Percentiles rank a stretch among this genome's conserved stretches.
Conservation (phyloP, 2,113 vertebrate genomes). For the Silurus meridionalis region DNA sequence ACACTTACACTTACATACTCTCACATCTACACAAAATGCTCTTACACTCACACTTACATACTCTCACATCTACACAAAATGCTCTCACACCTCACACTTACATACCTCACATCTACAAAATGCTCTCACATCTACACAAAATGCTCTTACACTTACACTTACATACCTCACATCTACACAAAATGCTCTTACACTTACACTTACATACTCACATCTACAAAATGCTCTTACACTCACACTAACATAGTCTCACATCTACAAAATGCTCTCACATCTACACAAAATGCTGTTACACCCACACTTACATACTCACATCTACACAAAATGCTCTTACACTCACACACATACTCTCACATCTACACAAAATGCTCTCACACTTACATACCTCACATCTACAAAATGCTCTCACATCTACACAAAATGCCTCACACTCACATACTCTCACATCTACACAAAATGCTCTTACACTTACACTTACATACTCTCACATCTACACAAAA, state of each 20-base stretch:
- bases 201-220: background rate
- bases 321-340: background rate
- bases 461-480: no score
- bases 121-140: no score
- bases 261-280: background rate
- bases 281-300: background rate
- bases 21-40: background rate
- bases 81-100: no score
- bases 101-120: no score
- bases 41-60: background rate
- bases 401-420: background rate
- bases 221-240: background rate
- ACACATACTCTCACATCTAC: background rate
- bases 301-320: background rate
- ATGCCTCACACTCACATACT: no score
- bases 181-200: background rate
- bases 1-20: background rate
- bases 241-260: no score
- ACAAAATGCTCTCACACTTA: background rate
- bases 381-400: background rate
- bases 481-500: no score
- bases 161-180: background rate
- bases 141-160: no score
- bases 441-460: background rate
- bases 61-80: no score